Conservation (phyloP, 2,888 invertebrate species). For the Andrena dorsata region DNA sequence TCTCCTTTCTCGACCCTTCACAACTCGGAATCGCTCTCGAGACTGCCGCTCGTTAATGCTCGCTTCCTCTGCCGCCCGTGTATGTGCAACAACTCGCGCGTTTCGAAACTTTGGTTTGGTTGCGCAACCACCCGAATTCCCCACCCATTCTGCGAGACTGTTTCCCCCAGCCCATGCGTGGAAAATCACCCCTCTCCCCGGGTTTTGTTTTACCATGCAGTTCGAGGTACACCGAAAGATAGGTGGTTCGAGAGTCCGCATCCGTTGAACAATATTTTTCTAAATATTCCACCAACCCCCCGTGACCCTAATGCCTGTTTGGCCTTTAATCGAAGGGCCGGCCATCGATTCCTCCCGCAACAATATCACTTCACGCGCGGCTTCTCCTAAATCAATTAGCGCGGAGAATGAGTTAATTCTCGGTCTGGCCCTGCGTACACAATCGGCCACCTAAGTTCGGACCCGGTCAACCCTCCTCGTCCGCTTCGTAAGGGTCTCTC, state of each 20-base stretch:
- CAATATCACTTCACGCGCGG: slow-evolving; percentile 49
- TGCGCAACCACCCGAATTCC: slow-evolving; percentile 44
- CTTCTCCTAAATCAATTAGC: slow-evolving; percentile 70
- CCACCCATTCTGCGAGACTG: slow-evolving; percentile 37
- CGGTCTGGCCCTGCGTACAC: slow-evolving; percentile 49
- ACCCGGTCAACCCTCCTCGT: slow-evolving; percentile 26
- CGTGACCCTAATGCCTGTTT: slow-evolving; percentile 29
- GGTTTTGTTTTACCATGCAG: background rate
- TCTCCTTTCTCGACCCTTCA: slow-evolving; percentile 64
- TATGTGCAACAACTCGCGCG: slow-evolving; percentile 39
- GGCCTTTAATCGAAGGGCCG: slow-evolving; percentile 39
- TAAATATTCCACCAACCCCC: slow-evolving; percentile 43
- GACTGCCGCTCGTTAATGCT: slow-evolving; percentile 76
- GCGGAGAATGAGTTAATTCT: slow-evolving; percentile 63
- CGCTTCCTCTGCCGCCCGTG: slow-evolving; percentile 57
- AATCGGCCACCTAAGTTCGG: slow-evolving; percentile 48
- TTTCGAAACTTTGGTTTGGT: slow-evolving; percentile 49
- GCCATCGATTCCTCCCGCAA: slow-evolving; percentile 50
- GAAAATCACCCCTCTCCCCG: background rate
- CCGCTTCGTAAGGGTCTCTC: slow-evolving; percentile 56
- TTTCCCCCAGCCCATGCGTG: slow-evolving; percentile 16
- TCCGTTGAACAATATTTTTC: slow-evolving; percentile 34
- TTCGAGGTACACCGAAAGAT: background rate
- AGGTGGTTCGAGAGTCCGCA: background rate
- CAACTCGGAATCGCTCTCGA: slow-evolving; percentile 73